Conservation (phyloP, 2,113 vertebrate genomes). For the Corynorhinus townsendii region DNA sequence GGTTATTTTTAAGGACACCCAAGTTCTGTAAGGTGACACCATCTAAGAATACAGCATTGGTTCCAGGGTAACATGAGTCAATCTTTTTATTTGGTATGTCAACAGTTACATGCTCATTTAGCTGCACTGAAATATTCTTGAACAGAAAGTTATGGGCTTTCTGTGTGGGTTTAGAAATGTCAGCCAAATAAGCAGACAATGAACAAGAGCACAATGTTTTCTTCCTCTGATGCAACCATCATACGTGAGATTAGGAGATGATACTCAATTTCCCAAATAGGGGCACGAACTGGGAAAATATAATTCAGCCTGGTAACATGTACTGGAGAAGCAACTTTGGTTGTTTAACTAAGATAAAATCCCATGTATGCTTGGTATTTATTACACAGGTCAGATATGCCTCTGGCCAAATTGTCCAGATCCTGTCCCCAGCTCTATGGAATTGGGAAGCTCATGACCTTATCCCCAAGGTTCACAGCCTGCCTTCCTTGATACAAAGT, state of each 20-base stretch:
- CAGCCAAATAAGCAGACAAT: conserved; percentile 33
- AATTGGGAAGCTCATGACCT: neutral
- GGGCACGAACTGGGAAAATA: neutral
- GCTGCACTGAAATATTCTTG: conserved; percentile 43
- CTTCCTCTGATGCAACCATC: neutral
- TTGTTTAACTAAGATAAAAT: neutral
- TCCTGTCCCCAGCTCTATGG: too few species aligned
- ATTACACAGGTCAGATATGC: neutral
- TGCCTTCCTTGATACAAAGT: neutral
- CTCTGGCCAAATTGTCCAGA: neutral
- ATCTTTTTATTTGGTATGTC: conserved; percentile 51
- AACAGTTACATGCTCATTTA: conserved; percentile 27
- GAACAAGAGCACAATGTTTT: neutral
- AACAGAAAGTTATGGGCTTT: conserved; percentile 42
- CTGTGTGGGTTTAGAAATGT: conserved; percentile 56
- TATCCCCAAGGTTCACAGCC: neutral
- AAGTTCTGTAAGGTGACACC: conserved; percentile 41
- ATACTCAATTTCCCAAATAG: neutral
- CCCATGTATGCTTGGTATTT: neutral
- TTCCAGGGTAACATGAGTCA: conserved; percentile 49
- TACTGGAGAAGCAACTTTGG: neutral
- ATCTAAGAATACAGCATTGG: conserved; percentile 37
- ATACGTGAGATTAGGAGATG: neutral
- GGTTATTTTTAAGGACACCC: conserved; percentile 32
- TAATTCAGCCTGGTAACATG: neutral